These are phyloP conservation scores for Eospalax fontanierii DNA, from an alignment of 2,797 vertebrate genomes.

Conservation along the genomic window DNA sequence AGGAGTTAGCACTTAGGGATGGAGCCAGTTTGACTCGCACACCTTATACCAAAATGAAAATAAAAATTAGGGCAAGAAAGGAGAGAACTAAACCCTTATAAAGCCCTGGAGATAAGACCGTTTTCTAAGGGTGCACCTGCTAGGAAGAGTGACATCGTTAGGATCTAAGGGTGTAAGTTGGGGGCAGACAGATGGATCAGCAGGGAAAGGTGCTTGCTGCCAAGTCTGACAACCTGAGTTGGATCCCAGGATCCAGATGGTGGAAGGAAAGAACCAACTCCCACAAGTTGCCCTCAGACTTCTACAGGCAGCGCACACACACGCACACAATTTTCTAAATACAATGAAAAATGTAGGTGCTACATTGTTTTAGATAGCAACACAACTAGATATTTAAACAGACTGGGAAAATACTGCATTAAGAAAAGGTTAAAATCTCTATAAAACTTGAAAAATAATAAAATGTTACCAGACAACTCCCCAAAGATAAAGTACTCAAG, in stretches of 20 bases:
- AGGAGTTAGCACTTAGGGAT: neutral
- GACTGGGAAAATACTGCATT: neutral
- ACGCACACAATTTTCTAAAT: neutral
- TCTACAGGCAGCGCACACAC: no score
- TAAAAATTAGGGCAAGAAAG: neutral
- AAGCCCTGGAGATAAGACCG: neutral
- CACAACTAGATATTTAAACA: conserved; percentile 11
- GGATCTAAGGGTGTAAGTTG: neutral
- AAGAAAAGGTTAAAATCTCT: neutral
- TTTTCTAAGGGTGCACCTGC: neutral
- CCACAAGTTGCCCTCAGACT: no score
- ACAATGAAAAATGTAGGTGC: neutral
- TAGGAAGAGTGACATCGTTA: neutral
- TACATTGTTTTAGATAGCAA: neutral
- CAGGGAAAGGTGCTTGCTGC: no score
- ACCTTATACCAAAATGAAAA: neutral
- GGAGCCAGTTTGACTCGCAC: neutral
- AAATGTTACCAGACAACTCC: neutral
- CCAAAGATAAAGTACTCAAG: neutral
- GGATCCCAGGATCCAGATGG: no score
- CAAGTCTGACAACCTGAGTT: no score
- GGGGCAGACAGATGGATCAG: no score
- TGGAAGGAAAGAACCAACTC: no score
- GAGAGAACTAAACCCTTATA: neutral
- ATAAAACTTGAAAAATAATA: neutral